Conservation (phyloP, 1,140 invertebrate species). For the Melanaphis sacchari region DNA sequence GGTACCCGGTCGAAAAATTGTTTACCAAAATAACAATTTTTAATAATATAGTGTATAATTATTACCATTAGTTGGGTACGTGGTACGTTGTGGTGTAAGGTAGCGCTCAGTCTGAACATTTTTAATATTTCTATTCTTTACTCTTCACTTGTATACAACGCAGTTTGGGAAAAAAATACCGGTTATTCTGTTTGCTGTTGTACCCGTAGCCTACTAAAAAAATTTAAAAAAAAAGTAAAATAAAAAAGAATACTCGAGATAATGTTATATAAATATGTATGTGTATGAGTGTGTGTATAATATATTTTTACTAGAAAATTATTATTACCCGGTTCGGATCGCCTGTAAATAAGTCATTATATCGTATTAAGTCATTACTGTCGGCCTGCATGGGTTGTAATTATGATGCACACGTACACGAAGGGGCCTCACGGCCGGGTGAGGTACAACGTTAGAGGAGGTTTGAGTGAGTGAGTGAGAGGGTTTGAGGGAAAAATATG, state of each 20-base stretch:
- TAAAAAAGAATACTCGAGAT: slow-evolving; percentile 13
- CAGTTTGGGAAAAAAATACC: neutral
- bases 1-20: slow-evolving; percentile 1
- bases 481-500: neutral
- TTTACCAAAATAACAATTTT: slow-evolving; percentile 40
- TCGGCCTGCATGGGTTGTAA: slow-evolving; percentile 54
- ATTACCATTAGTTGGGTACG: neutral
- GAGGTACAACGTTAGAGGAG: neutral
- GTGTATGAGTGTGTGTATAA: neutral
- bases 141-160: too few species aligned
- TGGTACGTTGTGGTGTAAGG: neutral
- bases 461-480: neutral
- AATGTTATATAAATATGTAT: neutral
- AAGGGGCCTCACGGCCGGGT: slow-evolving; percentile 22
- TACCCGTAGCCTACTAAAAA: neutral
- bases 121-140: neutral
- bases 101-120: slow-evolving; percentile 13
- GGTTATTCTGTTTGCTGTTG: neutral
- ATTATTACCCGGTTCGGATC: slow-evolving; percentile 52
- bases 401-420: slow-evolving; percentile 50
- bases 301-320: slow-evolving; percentile 51
- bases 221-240: neutral
- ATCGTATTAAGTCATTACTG: slow-evolving; percentile 57
- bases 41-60: slow-evolving; percentile 16
- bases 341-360: slow-evolving; percentile 58